Conservation (phyloP, 2,113 vertebrate genomes). For the Antigone vipio region DNA sequence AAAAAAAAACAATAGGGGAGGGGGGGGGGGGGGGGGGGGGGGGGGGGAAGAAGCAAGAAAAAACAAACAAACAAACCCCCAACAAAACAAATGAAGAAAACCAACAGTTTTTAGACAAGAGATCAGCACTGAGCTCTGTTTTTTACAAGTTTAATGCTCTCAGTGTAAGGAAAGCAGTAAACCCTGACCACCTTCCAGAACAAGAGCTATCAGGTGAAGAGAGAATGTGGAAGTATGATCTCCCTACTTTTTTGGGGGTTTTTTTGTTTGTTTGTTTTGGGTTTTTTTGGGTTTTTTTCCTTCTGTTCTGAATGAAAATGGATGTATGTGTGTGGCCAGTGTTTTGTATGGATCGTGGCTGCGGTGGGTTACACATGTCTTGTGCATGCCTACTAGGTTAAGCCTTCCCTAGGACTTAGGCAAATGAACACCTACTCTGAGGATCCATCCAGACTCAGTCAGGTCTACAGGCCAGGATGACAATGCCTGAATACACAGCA, state of each 20-base stretch:
- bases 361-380: not conserved
- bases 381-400: not conserved
- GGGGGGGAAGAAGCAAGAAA: too few species aligned
- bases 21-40: too few species aligned
- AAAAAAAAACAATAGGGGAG: too few species aligned
- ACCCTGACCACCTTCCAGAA: not conserved
- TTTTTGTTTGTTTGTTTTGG: too few species aligned
- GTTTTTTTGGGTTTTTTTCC: too few species aligned
- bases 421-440: not conserved
- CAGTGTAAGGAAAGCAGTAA: not conserved
- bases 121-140: not conserved
- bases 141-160: not conserved
- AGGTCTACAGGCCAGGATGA: not conserved
- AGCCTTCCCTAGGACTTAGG: not conserved
- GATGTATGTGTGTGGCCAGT: fast-evolving
- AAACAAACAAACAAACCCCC: too few species aligned
- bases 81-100: not conserved
- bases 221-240: not conserved
- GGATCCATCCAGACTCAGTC: not conserved
- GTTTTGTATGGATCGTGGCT: not conserved
- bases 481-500: not conserved
- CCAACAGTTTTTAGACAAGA: not conserved
- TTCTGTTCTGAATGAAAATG: not conserved
- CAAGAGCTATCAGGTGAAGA: not conserved
- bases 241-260: not conserved